phyloP scores from a whole-genome alignment of 2,888 invertebrate species.

The Sesia apiformis region DNA sequence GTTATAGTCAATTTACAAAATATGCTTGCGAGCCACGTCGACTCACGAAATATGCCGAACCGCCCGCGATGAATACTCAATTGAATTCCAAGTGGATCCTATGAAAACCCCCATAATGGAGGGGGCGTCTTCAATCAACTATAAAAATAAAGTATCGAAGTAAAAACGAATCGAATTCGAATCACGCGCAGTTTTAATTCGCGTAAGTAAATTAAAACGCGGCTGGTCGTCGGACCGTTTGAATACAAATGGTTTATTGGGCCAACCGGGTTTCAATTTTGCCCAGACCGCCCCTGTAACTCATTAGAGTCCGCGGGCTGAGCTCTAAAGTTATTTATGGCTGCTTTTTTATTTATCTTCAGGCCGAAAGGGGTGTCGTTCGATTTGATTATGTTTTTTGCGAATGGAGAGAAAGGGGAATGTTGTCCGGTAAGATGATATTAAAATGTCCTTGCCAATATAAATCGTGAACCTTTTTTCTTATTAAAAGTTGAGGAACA shows the following conservation, averaged over 20 bases:
- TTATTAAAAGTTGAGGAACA: conserved; percentile 19
- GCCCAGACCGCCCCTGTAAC: conserved; percentile 31
- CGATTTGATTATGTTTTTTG: conserved; percentile 35
- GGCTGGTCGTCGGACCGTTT: conserved; percentile 49
- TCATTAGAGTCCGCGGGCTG: conserved; percentile 47
- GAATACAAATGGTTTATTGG: conserved; percentile 71
- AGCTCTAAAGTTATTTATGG: conserved; percentile 49
- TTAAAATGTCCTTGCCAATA: conserved; percentile 25
- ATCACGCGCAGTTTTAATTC: conserved; percentile 71
- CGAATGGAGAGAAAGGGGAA: conserved; percentile 14
- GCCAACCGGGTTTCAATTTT: conserved; percentile 53
- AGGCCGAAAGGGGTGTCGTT: conserved; percentile 39
- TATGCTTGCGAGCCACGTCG: conserved; percentile 26
- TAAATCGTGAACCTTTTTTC: conserved; percentile 30
- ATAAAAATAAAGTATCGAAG: conserved; percentile 62
- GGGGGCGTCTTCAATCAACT: conserved; percentile 56
- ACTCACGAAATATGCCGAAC: conserved; percentile 27
- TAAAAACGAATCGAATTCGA: conserved; percentile 52
- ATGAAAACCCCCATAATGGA: conserved; percentile 29
- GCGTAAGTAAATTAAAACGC: conserved; percentile 73
- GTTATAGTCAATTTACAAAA: conserved; percentile 46
- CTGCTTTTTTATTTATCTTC: conserved; percentile 43
- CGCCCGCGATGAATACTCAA: conserved; percentile 24
- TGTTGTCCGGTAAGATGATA: conserved; percentile 12
- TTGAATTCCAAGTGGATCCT: conserved; percentile 26